Conservation (phyloP, 2,888 invertebrate genomes). For the Lamproptera curius region DNA sequence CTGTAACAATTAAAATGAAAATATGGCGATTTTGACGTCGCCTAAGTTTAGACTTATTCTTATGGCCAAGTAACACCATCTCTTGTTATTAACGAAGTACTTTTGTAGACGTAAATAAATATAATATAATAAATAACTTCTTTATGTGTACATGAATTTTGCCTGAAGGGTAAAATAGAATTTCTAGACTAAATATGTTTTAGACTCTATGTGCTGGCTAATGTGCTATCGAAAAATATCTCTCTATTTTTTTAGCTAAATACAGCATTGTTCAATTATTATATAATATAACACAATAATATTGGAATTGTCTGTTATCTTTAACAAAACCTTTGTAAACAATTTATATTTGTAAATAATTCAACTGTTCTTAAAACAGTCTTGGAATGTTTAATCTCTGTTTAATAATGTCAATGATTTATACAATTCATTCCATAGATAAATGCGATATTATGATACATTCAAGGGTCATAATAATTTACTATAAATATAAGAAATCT, state of each 20-base stretch:
- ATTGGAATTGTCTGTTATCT: slow-evolving; percentile 14
- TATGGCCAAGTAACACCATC: too few species aligned
- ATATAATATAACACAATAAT: too few species aligned
- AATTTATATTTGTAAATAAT: slow-evolving; percentile 1
- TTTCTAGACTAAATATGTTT: slow-evolving; percentile 13
- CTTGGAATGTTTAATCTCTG: background rate
- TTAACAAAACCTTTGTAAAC: slow-evolving; percentile 9
- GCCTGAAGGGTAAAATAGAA: slow-evolving; percentile 5
- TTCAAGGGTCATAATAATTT: background rate
- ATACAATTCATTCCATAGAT: too few species aligned
- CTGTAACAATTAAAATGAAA: background rate
- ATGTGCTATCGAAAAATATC: slow-evolving; percentile 24
- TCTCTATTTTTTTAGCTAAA: slow-evolving; percentile 17
- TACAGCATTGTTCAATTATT: slow-evolving; percentile 20
- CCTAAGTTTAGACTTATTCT: too few species aligned
- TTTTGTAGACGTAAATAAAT: too few species aligned
- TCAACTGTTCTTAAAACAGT: background rate
- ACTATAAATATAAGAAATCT: slow-evolving; percentile 4
- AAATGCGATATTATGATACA: too few species aligned
- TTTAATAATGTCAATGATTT: too few species aligned
- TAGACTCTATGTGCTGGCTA: slow-evolving; percentile 18
- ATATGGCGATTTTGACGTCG: too few species aligned
- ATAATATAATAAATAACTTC: slow-evolving; percentile 9
- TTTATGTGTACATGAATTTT: slow-evolving; percentile 10
- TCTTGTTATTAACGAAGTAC: too few species aligned